Percentiles rank a stretch among this genome's conserved stretches.
Evolutionary conservation across 2,888 invertebrate species (phyloP).

Genomic region (Leptopilina myrica): DNA sequence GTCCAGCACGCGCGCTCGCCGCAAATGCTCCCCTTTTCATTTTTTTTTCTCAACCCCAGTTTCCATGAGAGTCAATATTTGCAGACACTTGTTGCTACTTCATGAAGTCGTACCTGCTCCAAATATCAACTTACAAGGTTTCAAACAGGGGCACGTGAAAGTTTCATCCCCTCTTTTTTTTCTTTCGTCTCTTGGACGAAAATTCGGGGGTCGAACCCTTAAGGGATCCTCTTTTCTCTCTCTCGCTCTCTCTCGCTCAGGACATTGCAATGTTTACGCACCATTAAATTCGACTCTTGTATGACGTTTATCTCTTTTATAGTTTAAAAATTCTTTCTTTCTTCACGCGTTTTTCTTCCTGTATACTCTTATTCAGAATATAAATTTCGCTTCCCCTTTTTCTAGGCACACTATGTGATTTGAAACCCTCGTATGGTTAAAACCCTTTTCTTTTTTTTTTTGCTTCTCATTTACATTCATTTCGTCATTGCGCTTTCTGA

Average conservation of each 20-base stretch:
- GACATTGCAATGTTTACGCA: conserved; percentile 69
- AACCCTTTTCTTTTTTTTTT: conserved; percentile 41
- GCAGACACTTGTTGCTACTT: conserved; percentile 70
- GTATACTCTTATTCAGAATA: conserved; percentile 37
- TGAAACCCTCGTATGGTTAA: conserved; percentile 19
- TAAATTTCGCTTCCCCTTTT: background rate
- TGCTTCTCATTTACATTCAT: conserved; percentile 55
- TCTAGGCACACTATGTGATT: background rate
- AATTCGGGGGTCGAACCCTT: conserved; percentile 39
- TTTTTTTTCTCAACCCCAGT: conserved; percentile 56
- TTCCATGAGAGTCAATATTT: conserved; percentile 73
- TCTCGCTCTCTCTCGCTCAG: background rate
- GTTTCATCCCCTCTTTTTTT: conserved; percentile 19
- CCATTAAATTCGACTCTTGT: conserved; percentile 72
- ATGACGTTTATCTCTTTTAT: conserved; percentile 70
- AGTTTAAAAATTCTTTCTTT: conserved; percentile 48
- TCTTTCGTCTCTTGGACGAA: conserved; percentile 44
- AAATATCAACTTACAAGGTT: conserved; percentile 59
- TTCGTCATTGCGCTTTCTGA: conserved; percentile 46
- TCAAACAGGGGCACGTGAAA: conserved; percentile 28
- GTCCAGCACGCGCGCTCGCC: conserved; percentile 18
- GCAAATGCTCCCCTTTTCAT: conserved; percentile 22
- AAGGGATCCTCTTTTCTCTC: conserved; percentile 4
- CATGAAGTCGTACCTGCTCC: conserved; percentile 70
- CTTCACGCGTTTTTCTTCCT: conserved; percentile 43